These are phyloP conservation scores for Amblyteles armatorius DNA, from an alignment of 2,888 invertebrate species.

Conservation along the genomic window DNA sequence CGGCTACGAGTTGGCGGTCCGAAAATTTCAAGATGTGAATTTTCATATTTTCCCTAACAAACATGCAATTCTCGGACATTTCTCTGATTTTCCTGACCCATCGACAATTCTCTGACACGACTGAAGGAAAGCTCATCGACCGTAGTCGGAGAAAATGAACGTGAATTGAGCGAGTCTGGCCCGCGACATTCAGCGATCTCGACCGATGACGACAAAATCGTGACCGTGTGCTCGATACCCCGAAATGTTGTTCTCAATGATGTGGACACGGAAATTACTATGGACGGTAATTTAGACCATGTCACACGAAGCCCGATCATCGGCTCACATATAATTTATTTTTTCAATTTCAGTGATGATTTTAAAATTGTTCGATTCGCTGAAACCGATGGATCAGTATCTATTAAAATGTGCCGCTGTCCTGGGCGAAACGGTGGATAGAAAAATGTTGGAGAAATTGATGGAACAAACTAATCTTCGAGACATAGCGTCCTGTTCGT, in stretches of 20 bases:
- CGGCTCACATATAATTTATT: background rate
- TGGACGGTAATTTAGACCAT: conserved; percentile 85
- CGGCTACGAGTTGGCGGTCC: background rate
- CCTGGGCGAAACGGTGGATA: conserved; percentile 88
- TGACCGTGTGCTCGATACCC: conserved; percentile 85
- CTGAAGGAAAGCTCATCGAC: conserved; percentile 69
- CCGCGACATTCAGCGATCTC: background rate
- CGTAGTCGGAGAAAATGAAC: conserved; percentile 31
- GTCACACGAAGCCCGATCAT: background rate
- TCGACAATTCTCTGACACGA: background rate
- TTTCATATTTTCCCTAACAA: too few relatives aligned
- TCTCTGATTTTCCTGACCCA: background rate
- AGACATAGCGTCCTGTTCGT: conserved; percentile 86
- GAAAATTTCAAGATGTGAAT: background rate
- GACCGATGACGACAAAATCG: conserved; percentile 76
- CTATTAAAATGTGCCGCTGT: conserved; percentile 88
- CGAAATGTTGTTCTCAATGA: conserved; percentile 85
- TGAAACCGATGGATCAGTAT: conserved; percentile 88
- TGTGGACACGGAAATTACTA: conserved; percentile 86
- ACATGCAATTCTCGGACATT: background rate
- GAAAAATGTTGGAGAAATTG: conserved; percentile 87
- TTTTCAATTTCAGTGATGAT: conserved; percentile 85
- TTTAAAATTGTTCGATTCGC: conserved; percentile 88
- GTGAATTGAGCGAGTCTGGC: background rate
- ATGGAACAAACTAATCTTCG: conserved; percentile 85